Conservation (phyloP, 2,113 vertebrate species). For the Festucalex cinctus region DNA sequence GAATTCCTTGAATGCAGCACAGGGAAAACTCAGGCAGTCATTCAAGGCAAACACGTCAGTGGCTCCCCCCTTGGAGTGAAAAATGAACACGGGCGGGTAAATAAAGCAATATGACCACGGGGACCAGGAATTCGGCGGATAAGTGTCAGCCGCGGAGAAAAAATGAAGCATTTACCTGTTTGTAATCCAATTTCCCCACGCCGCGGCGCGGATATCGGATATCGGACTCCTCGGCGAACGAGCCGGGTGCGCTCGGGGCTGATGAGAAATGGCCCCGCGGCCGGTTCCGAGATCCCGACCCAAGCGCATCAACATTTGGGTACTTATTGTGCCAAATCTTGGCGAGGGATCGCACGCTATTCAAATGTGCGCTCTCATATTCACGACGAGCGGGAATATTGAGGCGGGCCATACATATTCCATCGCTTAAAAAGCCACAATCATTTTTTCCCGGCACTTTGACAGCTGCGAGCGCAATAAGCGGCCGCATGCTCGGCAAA, state of each 20-base stretch:
- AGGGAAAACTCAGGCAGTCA: slow-evolving; percentile 61
- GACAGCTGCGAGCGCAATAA: slow-evolving; percentile 53
- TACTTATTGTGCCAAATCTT: slow-evolving; percentile 78
- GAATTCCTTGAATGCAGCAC: slow-evolving; percentile 63
- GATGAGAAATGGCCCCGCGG: slow-evolving; percentile 95
- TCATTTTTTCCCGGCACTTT: slow-evolving; percentile 65
- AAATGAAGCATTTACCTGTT: slow-evolving; percentile 95
- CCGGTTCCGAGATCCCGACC: slow-evolving; percentile 90
- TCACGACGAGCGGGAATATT: slow-evolving; percentile 68
- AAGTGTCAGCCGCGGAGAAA: slow-evolving; percentile 79
- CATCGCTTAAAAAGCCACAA: slow-evolving; percentile 66
- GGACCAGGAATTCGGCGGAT: slow-evolving; percentile 79
- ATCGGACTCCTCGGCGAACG: slow-evolving; percentile 95
- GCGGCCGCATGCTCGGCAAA: slow-evolving; percentile 34
- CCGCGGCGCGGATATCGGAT: slow-evolving; percentile 98
- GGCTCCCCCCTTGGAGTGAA: slow-evolving; percentile 70
- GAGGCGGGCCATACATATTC: slow-evolving; percentile 74
- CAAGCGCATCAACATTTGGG: slow-evolving; percentile 81
- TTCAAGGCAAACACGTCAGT: slow-evolving; percentile 73
- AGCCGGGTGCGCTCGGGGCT: slow-evolving; percentile 88
- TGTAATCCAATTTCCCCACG: slow-evolving; percentile 93
- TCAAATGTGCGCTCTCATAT: slow-evolving; percentile 74
- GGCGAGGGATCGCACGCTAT: slow-evolving; percentile 68
- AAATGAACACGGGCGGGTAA: slow-evolving; percentile 76
- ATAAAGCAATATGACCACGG: slow-evolving; percentile 83